Evolutionary conservation across 1,140 invertebrate species (phyloP), one percentile per base, ranked within the genome.

Genomic region (Temnothorax longispinosus): DNA sequence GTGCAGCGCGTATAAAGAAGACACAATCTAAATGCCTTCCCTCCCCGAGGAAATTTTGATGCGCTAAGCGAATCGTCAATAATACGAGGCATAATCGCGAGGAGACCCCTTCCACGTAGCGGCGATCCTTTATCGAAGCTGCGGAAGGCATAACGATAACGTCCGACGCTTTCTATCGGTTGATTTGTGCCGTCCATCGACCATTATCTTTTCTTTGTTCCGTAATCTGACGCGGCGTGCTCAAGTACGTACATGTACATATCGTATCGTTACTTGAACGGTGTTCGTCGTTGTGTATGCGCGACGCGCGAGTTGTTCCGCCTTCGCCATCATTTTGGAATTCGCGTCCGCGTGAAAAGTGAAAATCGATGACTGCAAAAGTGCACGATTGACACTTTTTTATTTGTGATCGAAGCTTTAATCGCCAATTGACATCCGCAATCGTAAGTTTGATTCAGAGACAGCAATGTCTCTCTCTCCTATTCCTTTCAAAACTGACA

Each of bases 161-260:
- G 27, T 38, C 7, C 18, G 15, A 38, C 44, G 50, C 56, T 56
- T 56, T 71, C 50, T 58, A 32, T 71, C 35, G 13, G 32, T 65
- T 52, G 44, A 78, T 77, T 77, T 47, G 21, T 52, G 44, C 13
- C 32, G 41, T 41, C 41, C 58, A 38, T 3, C 64, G 65, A 47
- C 65, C 38, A 47, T 65, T 27, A 21, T 38, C 47, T 47, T 65
- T 27, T 0, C 76, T 78, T 67, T 67, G 76, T 80, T 21, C 8
- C 27, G 27, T 11, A 27, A 74, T 21, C 41, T 15, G 60, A 50
- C 32, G 11, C 27, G 52, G 5, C 18, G 21, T 13, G 8, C 18
- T 4, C 32, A 21, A 52, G 13, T 65, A 13, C 54, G 13, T 21
- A 11, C 21, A 21, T 21, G 21, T 27, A 27, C 13, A 3, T 7